A percentile compares a stretch with the other conserved stretches of the same genome.
These are phyloP conservation scores for Laterallus jamaicensis DNA, from an alignment of 2,113 vertebrate species.

Conservation along the genomic window DNA sequence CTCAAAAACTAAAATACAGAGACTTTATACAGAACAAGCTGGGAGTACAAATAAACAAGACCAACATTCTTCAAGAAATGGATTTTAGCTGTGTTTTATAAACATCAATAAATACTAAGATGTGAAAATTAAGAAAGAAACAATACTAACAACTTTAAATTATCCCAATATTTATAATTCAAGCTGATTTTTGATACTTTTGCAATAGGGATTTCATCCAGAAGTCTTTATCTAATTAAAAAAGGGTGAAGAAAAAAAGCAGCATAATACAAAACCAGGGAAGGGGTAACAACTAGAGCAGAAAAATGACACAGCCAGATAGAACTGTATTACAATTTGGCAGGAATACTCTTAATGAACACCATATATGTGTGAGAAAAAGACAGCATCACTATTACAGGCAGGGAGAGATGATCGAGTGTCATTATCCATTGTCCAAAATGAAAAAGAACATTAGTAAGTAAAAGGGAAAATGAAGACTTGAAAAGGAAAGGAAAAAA, in stretches of 20 bases:
- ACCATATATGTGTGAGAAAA: neutral
- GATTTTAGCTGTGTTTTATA: neutral
- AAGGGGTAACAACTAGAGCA: neutral
- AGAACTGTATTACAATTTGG: neutral
- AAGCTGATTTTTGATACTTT: neutral
- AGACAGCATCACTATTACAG: neutral
- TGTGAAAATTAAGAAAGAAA: neutral
- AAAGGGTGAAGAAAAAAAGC: neutral
- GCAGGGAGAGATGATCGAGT: neutral
- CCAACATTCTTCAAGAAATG: neutral
- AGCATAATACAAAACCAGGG: neutral
- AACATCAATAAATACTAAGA: constrained; percentile 39
- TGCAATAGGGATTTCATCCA: neutral
- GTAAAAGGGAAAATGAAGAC: neutral
- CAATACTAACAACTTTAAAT: neutral
- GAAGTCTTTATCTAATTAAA: neutral
- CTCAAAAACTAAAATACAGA: constrained; percentile 19
- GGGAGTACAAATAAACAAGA: neutral
- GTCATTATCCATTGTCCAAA: neutral
- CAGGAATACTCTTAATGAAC: neutral
- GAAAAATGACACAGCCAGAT: neutral
- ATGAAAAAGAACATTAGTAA: constrained; percentile 10
- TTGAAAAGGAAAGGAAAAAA: neutral
- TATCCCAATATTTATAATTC: neutral
- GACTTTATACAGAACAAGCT: neutral